Percentiles rank a stretch among this genome's conserved stretches.
Conservation (phyloP, 2,888 invertebrate genomes). For the Ophioninae sp. region DNA sequence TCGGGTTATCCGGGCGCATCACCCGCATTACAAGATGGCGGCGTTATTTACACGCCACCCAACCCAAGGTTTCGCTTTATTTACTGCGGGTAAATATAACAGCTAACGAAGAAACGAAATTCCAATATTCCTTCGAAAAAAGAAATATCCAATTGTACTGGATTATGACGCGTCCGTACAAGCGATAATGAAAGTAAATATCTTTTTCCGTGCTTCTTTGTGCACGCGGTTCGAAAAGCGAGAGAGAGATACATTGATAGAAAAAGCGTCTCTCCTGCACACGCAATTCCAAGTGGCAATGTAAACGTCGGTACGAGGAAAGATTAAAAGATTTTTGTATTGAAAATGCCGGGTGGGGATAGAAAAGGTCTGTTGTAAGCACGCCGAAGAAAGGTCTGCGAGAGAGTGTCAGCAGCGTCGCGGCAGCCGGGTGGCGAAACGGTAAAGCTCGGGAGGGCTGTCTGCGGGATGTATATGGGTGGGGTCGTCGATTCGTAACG, state of each 20-base stretch:
- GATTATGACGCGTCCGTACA: constrained; percentile 10
- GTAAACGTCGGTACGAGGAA: constrained; percentile 40
- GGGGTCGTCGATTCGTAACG: constrained; percentile 49
- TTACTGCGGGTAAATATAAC: too few species aligned
- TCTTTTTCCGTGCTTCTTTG: not conserved
- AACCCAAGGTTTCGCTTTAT: too few species aligned
- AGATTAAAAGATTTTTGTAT: constrained; percentile 15
- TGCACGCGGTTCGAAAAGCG: constrained; percentile 16
- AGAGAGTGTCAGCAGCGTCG: constrained; percentile 17
- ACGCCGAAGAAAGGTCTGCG: constrained; percentile 16
- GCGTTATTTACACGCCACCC: too few species aligned
- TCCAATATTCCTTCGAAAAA: too few species aligned
- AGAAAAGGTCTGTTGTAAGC: not conserved
- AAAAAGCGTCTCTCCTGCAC: not conserved
- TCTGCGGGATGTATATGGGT: constrained; percentile 46
- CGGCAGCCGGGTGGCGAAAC: constrained; percentile 1
- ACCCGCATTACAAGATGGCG: too few species aligned
- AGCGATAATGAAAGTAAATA: not conserved
- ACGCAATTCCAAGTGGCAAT: constrained; percentile 18
- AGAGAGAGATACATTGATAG: constrained; percentile 19
- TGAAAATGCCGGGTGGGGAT: constrained; percentile 20
- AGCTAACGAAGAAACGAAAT: too few species aligned
- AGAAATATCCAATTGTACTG: too few species aligned
- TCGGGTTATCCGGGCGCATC: too few species aligned
- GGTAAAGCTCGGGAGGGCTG: constrained; percentile 35